Base-by-base conservation (phyloP, 1,140 invertebrate species). In the Drosophila sp. region DNA sequence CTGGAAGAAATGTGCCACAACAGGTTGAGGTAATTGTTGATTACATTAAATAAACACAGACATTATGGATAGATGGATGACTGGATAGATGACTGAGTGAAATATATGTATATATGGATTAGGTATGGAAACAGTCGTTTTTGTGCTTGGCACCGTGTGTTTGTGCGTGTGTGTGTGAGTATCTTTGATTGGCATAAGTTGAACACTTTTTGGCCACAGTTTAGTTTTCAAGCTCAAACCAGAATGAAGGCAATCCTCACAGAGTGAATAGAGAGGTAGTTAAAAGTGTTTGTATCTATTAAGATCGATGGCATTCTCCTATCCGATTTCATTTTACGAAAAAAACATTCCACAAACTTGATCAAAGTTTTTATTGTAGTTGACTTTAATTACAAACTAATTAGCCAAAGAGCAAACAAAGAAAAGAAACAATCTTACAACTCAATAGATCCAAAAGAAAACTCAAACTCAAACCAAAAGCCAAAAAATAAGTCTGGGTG, bases 41-140 rank as follows among this genome's bases (percentile, higher is more conserved):
- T 87, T 86, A 86, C 75, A 87, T 87, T 83, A 29, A 32, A 66
- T 83, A 89, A 86, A 86, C 83, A 86, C 83, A 86, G 82, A 86
- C 79, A 50, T 64, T 76, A 70, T 70, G 54, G 63, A 17, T 40
- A 62, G 25, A 25, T 38, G 40, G 57, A 38, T 32, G 25, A 7
- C 2, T 41, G 3, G n/a, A 41, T 41, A 11, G 40, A n/a, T 40
- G 38, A 40, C 8, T 41, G 11, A 3, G n/a, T 41, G 40, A 11
- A 17, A 17, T 17, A 17, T 17, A 17, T 17, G 17, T 17, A 2
- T 38, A 38, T 38, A 38, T 38, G 35, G 33, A 17, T 17, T 17
- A 17, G 17, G 17, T 17, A 17, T 17, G 5, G 78, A 76, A 85
- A 85, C 81, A 85, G 81, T 77, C 68, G 60, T 61, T 58, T 56